Base-by-base conservation (phyloP, 2,113 vertebrate species). In the Cheirogaleus medius region DNA sequence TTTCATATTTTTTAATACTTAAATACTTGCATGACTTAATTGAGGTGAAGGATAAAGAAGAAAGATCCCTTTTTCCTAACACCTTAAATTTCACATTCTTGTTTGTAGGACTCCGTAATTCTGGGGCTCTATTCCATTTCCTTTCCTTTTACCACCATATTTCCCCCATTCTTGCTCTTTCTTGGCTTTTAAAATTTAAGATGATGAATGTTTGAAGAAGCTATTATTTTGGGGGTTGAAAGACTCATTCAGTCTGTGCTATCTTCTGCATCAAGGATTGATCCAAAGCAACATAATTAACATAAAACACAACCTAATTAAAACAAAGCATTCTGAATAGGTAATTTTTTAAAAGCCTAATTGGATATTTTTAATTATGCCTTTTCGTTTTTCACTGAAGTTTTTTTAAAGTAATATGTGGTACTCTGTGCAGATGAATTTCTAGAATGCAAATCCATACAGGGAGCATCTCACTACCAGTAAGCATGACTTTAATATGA, bases 171-270 rank as follows among this genome's bases (percentile, higher is more conserved):
- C 14, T 69, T 84, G 14, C 12, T 78, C 76, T 64, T 80, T 23
- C 47, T 73, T 89, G 29, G 56, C 10, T 84, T 87, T 94, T 94
- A 49, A 76, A 90, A 37, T 91, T 95, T 47, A 95, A 83, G 52
- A 74, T 87, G 21, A 82, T 86, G 25, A 81, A 23, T 56, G 17
- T 74, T 92, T 77, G 37, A 89, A 93, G 60, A 93, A 49, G 15
- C 56, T 81, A 52, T 85, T 73, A 39, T 77, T 39, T 34, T 20
- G 80, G 29, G 7, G 1, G 5, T 71, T 91, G 86, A 82, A 94
- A 97, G 32, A 49, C 12, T 71, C 52, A 88, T 83, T 93, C 39
- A 56, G 2, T 64, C 17, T 91, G 21, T 63, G 18, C 29, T 39
- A 21, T 89, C 49, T 49, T 95, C 56, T 86, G 1, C 56, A 82